Evolutionary conservation across 2,888 invertebrate species (phyloP).

Genomic region (Mythimna albipuncta): DNA sequence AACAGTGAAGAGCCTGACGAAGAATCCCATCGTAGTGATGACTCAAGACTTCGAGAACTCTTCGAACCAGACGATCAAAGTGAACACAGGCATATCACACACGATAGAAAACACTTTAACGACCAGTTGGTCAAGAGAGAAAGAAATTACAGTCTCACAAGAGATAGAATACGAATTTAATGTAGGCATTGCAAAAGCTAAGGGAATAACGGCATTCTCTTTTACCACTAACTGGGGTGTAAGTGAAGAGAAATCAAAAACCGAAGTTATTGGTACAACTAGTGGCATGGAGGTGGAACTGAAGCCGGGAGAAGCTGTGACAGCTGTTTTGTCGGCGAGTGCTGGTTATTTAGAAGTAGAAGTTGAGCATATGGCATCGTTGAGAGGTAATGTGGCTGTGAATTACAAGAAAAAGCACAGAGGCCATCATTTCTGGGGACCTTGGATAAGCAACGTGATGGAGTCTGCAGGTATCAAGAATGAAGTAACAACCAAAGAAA

Average conservation of each 20-base stretch:
- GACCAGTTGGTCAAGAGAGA: conserved; percentile 76
- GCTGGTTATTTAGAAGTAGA: conserved; percentile 78
- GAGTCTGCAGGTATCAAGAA: conserved; percentile 71
- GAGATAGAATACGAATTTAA: conserved; percentile 80
- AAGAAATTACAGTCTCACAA: conserved; percentile 75
- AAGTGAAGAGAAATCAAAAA: conserved; percentile 78
- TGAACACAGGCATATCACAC: conserved; percentile 81
- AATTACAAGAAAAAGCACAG: conserved; percentile 74
- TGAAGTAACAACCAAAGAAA: conserved; percentile 71
- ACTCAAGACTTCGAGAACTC: conserved; percentile 80
- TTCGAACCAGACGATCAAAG: conserved; percentile 79
- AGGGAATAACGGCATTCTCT: conserved; percentile 76
- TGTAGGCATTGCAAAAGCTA: conserved; percentile 74
- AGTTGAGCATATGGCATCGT: conserved; percentile 72
- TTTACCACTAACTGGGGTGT: conserved; percentile 78
- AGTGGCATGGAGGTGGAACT: conserved; percentile 80
- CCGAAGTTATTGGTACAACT: conserved; percentile 76
- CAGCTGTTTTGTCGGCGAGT: conserved; percentile 78
- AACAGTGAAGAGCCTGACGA: conserved; percentile 66
- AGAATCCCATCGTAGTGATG: conserved; percentile 71
- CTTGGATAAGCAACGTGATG: conserved; percentile 72
- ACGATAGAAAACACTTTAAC: conserved; percentile 79
- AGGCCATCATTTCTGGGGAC: conserved; percentile 82
- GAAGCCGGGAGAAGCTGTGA: conserved; percentile 77
- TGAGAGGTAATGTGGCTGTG: conserved; percentile 80